phyloP scores from a whole-genome alignment of 2,113 vertebrate genomes.

The Sebastes fasciatus region DNA sequence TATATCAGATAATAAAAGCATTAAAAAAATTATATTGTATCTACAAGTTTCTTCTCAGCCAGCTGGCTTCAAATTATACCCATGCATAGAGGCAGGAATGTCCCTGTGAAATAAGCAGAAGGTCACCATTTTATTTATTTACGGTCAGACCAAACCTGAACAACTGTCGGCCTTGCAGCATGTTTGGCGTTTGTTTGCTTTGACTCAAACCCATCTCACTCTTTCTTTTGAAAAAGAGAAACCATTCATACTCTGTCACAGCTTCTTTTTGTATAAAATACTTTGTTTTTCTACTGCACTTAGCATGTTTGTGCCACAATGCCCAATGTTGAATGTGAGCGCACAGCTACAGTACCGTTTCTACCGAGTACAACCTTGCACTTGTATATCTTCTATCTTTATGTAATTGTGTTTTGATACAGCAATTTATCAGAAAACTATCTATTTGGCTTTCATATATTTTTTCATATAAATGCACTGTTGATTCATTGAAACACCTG shows the following conservation, averaged over 20 bases:
- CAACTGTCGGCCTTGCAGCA: neutral
- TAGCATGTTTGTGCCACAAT: neutral
- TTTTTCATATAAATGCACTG: neutral
- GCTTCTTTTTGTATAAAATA: neutral
- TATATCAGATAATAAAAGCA: neutral
- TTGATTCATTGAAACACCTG: too few relatives aligned
- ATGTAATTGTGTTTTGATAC: too few relatives aligned
- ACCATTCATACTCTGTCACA: neutral
- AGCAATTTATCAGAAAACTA: neutral
- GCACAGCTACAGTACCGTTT: neutral
- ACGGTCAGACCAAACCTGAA: neutral
- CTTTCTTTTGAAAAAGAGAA: conserved; percentile 6
- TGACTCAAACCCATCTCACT: neutral
- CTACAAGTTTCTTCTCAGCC: neutral
- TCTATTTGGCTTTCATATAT: neutral
- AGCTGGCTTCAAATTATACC: neutral
- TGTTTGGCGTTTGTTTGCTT: neutral
- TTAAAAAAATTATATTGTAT: neutral
- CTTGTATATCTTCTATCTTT: neutral
- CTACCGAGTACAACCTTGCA: neutral
- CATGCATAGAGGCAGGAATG: neutral
- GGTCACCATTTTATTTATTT: neutral
- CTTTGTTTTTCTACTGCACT: neutral
- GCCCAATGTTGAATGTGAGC: neutral
- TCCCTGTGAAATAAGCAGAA: neutral